Base-by-base conservation (phyloP, 1,140 invertebrate species). In the Phocides pigmalion region DNA sequence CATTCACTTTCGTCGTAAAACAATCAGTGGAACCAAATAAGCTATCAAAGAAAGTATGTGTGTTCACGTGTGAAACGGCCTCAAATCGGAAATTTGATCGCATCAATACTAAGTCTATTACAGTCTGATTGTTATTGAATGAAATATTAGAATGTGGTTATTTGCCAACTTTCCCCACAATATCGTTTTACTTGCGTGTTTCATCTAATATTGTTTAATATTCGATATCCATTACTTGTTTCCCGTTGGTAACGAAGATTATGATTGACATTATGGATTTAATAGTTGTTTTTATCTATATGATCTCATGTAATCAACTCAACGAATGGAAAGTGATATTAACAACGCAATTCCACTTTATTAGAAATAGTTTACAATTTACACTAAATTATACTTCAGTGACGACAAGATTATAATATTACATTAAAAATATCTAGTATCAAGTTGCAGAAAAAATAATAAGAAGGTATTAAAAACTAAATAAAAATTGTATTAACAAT, bases 111-210 rank as follows among this genome's bases (percentile, higher is more conserved):
- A 19, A 14, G 37, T 51, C 37, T 51, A 51, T 54, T 46, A 44
- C 41, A 58, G 41, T 22, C 6, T 16, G 39, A 32, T 58, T 58
- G 39, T 58, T 44, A 58, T 44, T 58, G 54, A 8, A 58, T 58
- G 54, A 58, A 58, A 58, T 58, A 58, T 58, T 58, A 58, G 54
- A 59, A 59, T 59, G 56, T 46, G 56, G 56, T 59, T 59, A 59
- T 47, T 32, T 9, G 42, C 28, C 11, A 19, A 47, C 42, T 59
- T 47, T 59, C 56, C 42, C 56, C 11, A 8, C 42, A 19, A n/a
- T 46, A 35, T 59, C 42, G 56, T 32, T 47, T 56, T 59, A 47
- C 56, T 32, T 35, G 39, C 41, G 39, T 58, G 53, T 47, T 59
- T 42, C 19, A 42, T 56, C 42, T 14, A 42, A 59, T 59, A 59